Percentiles rank a stretch among this genome's conserved stretches.
These are phyloP conservation scores for Saxicola maurus DNA, from an alignment of 2,797 vertebrate genomes.

Conservation along the genomic window DNA sequence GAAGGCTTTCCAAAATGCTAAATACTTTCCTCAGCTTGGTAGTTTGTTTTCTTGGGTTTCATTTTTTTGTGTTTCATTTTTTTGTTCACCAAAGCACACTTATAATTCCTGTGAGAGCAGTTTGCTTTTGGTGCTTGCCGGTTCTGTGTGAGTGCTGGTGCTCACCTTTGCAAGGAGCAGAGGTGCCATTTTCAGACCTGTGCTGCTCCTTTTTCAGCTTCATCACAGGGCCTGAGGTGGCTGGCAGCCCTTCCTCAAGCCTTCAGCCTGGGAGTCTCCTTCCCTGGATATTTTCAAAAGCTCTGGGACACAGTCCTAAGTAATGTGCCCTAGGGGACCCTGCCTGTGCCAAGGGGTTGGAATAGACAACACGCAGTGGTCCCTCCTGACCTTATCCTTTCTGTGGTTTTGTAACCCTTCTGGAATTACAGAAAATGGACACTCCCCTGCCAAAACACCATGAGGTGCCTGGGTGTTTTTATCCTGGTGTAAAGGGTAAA, in stretches of 20 bases:
- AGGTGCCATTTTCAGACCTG: fast-evolving
- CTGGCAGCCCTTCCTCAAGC: not conserved
- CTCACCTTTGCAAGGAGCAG: not conserved
- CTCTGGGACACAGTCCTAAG: not conserved
- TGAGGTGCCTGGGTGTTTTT: not conserved
- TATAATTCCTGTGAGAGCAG: not conserved
- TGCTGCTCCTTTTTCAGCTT: not conserved
- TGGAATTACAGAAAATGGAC: not conserved
- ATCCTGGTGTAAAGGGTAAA: not conserved
- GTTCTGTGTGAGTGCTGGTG: not conserved
- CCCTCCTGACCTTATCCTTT: not conserved
- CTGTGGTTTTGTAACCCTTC: not conserved
- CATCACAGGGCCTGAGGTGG: fast-evolving
- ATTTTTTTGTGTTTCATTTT: not conserved
- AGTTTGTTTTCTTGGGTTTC: not conserved
- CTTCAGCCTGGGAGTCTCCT: not conserved
- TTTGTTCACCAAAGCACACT: not conserved
- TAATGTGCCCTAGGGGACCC: not conserved
- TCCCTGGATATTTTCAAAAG: not conserved
- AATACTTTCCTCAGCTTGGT: not conserved
- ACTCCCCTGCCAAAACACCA: not conserved
- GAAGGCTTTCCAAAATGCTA: not conserved
- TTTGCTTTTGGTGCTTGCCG: not conserved
- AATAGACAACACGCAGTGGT: not conserved
- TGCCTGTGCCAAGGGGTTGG: not conserved